Conservation (phyloP, 1,140 invertebrate genomes). For the Atta colombica region DNA sequence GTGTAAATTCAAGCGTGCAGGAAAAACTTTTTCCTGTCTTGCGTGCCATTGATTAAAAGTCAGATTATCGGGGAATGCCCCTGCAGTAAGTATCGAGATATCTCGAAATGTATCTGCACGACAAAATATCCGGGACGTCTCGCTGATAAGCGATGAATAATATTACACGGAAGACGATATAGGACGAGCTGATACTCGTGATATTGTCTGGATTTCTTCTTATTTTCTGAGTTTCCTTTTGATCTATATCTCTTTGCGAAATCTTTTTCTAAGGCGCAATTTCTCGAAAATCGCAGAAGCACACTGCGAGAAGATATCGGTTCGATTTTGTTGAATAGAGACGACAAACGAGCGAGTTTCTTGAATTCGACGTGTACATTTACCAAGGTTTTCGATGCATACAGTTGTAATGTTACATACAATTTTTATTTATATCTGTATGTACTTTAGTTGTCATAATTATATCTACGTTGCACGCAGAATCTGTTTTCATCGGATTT, state of each 20-base stretch:
- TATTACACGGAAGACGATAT: not conserved
- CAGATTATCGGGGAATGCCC: constrained; percentile 21
- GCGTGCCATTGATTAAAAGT: constrained; percentile 55
- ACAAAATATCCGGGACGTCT: constrained; percentile 25
- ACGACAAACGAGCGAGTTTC: not conserved
- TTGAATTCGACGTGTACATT: not conserved
- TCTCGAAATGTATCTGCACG: constrained; percentile 50
- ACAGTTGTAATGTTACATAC: not conserved
- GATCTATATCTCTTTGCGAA: not conserved
- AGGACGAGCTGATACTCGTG: not conserved
- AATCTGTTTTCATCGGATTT: not conserved
- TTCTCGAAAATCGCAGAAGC: not conserved
- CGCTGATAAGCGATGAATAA: constrained; percentile 44
- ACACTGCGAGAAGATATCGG: not conserved
- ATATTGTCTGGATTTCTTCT: not conserved
- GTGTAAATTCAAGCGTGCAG: not conserved
- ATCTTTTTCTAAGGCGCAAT: not conserved
- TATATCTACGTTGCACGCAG: not conserved
- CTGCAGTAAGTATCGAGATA: constrained; percentile 57
- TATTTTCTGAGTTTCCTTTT: not conserved
- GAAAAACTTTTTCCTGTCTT: not conserved
- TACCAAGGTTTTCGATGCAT: not conserved
- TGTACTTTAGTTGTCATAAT: not conserved
- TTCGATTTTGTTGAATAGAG: constrained; percentile 1
- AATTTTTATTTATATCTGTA: not conserved